phyloP scores from a whole-genome alignment of 2,888 invertebrate species.

The Diloba caeruleocephala region DNA sequence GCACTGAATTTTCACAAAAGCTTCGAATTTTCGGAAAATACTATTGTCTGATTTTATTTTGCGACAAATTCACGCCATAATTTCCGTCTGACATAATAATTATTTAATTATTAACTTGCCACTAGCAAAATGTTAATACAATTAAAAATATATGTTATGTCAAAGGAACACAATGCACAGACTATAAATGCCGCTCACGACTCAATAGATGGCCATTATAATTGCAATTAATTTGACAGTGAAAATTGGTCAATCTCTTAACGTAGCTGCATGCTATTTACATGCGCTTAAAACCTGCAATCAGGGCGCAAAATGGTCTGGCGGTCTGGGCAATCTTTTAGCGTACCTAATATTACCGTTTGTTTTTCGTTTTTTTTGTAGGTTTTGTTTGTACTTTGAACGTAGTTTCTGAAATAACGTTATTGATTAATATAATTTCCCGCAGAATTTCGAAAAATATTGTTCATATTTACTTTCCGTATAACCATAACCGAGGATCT shows the following conservation, averaged over 20 bases:
- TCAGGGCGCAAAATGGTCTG: slow-evolving; percentile 43
- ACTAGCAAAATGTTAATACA: too few relatives aligned
- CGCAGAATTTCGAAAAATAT: too few relatives aligned
- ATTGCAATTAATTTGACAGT: slow-evolving; percentile 70
- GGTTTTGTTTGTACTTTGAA: too few relatives aligned
- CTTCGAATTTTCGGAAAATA: slow-evolving; percentile 7
- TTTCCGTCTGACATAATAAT: slow-evolving; percentile 36
- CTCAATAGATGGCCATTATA: slow-evolving; percentile 51
- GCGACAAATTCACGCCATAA: slow-evolving; percentile 26
- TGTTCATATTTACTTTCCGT: too few relatives aligned
- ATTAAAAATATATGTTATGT: too few relatives aligned
- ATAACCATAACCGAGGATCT: too few relatives aligned
- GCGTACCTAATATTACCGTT: too few relatives aligned
- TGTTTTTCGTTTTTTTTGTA: too few relatives aligned
- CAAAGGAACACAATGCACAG: slow-evolving; percentile 49
- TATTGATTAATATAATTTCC: too few relatives aligned
- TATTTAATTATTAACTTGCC: too few relatives aligned
- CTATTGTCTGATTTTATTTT: slow-evolving; percentile 26
- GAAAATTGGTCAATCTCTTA: slow-evolving; percentile 75
- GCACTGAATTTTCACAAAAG: slow-evolving; percentile 4
- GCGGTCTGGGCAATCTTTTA: slow-evolving; percentile 31
- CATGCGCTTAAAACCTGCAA: slow-evolving; percentile 48
- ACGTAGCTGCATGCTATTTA: slow-evolving; percentile 51
- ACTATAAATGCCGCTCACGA: slow-evolving; percentile 40
- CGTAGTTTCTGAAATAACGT: too few relatives aligned